These are phyloP conservation scores for Whitmania pigra DNA, from an alignment of 1,140 invertebrate genomes.

Conservation along the genomic window DNA sequence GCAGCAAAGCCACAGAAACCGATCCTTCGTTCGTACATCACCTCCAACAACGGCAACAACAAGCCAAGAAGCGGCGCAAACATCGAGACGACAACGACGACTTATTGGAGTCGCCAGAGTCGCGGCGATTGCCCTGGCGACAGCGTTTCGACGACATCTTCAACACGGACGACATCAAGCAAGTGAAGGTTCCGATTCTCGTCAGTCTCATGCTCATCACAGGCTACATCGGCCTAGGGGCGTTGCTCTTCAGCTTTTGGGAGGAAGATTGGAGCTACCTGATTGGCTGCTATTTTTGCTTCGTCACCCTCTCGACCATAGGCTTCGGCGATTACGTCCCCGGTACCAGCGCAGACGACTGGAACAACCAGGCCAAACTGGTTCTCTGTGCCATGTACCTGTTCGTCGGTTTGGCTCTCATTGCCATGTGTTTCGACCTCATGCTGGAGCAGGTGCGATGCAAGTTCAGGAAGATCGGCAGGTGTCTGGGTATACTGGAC, in stretches of 20 bases:
- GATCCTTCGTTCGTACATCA: not conserved
- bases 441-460: slow-evolving; percentile 75
- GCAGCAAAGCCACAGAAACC: not conserved
- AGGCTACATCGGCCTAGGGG: slow-evolving; percentile 71
- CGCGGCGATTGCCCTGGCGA: not conserved
- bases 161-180: slow-evolving; percentile 23
- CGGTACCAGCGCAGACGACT: slow-evolving; percentile 52
- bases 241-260: slow-evolving; percentile 59
- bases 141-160: not conserved
- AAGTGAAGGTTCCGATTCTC: slow-evolving; percentile 53
- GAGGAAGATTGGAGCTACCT: slow-evolving; percentile 69
- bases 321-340: slow-evolving; percentile 93
- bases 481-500: slow-evolving; percentile 34
- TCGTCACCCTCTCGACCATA: slow-evolving; percentile 65
- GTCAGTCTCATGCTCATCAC: slow-evolving; percentile 71
- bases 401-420: slow-evolving; percentile 85
- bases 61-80: slow-evolving; percentile 1
- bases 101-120: not conserved
- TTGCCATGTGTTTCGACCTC: slow-evolving; percentile 87
- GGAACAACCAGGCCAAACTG: slow-evolving; percentile 34
- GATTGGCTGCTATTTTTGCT: slow-evolving; percentile 87
- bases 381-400: slow-evolving; percentile 36
- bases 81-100: not conserved
- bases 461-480: slow-evolving; percentile 58
- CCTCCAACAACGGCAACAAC: not conserved